phyloP scores from a whole-genome alignment of 1,140 invertebrate genomes.

The Lordiphosa stackelbergi region DNA sequence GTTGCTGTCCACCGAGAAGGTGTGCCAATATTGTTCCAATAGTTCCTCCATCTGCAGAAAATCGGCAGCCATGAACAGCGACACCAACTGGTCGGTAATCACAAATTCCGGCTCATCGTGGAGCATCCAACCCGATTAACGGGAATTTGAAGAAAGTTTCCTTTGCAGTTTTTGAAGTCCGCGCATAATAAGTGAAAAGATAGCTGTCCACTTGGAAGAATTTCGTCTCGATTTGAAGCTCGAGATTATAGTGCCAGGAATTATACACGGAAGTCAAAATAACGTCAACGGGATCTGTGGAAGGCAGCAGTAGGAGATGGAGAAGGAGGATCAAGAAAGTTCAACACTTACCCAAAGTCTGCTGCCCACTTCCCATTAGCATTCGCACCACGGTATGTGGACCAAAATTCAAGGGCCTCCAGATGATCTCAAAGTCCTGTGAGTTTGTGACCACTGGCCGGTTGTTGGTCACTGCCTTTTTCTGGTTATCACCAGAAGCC shows the following conservation, averaged over 20 bases:
- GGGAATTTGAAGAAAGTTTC: slow-evolving; percentile 17
- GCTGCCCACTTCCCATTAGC: not conserved
- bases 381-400: not conserved
- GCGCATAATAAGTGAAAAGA: slow-evolving; percentile 16
- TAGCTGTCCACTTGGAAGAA: slow-evolving; percentile 22
- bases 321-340: too few relatives aligned
- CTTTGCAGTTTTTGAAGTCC: not conserved
- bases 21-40: too few relatives aligned
- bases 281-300: slow-evolving; percentile 7
- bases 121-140: slow-evolving; percentile 31
- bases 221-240: slow-evolving; percentile 22
- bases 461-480: not conserved
- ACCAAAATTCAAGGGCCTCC: not conserved
- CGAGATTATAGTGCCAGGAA: slow-evolving; percentile 25
- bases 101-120: not conserved
- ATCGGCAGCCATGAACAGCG: slow-evolving; percentile 10
- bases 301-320: too few relatives aligned
- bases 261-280: not conserved
- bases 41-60: too few relatives aligned
- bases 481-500: not conserved
- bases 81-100: slow-evolving; percentile 3
- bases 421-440: not conserved
- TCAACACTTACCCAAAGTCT: not conserved
- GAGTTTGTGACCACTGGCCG: not conserved
- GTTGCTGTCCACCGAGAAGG: too few relatives aligned